Base-by-base conservation (phyloP, 2,797 vertebrate species). In the Sphaeramia orbicularis region DNA sequence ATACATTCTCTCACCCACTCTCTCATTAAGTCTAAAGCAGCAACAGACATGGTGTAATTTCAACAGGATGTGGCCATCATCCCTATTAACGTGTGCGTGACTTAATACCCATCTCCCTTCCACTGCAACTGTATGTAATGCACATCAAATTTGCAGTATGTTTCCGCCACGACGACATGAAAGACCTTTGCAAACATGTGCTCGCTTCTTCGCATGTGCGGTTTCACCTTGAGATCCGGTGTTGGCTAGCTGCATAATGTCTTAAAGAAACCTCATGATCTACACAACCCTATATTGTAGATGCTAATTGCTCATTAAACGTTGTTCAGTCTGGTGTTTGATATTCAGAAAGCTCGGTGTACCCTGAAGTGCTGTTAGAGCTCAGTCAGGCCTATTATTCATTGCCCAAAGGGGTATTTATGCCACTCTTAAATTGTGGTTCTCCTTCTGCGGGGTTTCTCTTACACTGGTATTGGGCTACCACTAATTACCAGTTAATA, bases 401-500 rank as follows among this genome's bases (percentile, higher is more conserved):
- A 24, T 83, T 84, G 65, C 84, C 85, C 87, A 82, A 82, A 88
- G 81, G 80, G 81, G 74, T 77, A 86, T 87, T 91, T 90, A 87
- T 74, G 77, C 84, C 79, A 86, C 85, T 86, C 76, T 81, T 76
- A 84, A 85, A 88, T 76, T 81, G 84, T 75, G 85, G 81, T 85
- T 82, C 81, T 89, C 59, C 74, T 60, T 87, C 78, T 67, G 78
- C 49, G 42, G 83, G 90, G 84, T 83, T 91, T 93, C 83, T 87
- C 89, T 92, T 88, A 78, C 85, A 80, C 74, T 88, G 80, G 87
- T 90, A 84, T 89, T 81, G 89, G 89, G 82, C 85, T 91, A 92
- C 93, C 91, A 90, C 92, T 92, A 94, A 92, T 92, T 92, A 86
- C 82, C 66, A 76, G 82, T 76, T 89, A 89, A 84, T 86, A 85